Evolutionary conservation across 2,797 vertebrate genomes (phyloP), one percentile per base, ranked within the genome.

Genomic region (Graptemys geographica): DNA sequence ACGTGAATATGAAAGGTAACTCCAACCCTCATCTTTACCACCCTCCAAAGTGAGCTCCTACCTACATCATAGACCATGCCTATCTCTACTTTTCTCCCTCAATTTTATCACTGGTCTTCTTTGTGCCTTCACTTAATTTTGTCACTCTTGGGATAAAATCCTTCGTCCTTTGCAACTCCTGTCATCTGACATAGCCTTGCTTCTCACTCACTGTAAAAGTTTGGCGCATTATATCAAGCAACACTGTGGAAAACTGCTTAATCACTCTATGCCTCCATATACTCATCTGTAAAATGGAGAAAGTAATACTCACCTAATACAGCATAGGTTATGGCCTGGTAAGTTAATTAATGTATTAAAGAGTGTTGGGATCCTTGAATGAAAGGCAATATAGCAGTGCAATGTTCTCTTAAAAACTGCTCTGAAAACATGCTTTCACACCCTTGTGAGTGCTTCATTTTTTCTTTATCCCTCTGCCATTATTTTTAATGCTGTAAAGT

Each of bases 401-500:
- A 84, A 84, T 80, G 84, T 33, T 83, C 55, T 69, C 80, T 41
- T 87, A 57, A 87, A 28, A 86, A 52, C 56, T 93, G 88, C 92
- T 59, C 57, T 91, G 27, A 47, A 59, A 76, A 84, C 55, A 9
- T 69, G 8, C 72, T 83, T 82, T 55, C 27, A 74, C 27, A 74
- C 37, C 87, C 4, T 6, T 92, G 25, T n/a, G 13, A 83, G 5
- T 8, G 11, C n/a, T 83, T 57, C 80, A 25, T 59, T 86, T 52
- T 79, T 44, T 87, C 72, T 27, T 57, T 87, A 16, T 79, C 86
- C 84, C 74, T 93, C 62, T 37, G 56, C 76, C 18, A 18, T 85
- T 95, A 92, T 87, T 96, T 95, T 87, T 84, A 95, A 86, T 25
- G 18, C 93, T 90, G 57, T 55, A 80, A 80, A 95, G 92, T 51